phyloP scores from a whole-genome alignment of 2,797 vertebrate genomes.

The Pagetopsis macropterus region DNA sequence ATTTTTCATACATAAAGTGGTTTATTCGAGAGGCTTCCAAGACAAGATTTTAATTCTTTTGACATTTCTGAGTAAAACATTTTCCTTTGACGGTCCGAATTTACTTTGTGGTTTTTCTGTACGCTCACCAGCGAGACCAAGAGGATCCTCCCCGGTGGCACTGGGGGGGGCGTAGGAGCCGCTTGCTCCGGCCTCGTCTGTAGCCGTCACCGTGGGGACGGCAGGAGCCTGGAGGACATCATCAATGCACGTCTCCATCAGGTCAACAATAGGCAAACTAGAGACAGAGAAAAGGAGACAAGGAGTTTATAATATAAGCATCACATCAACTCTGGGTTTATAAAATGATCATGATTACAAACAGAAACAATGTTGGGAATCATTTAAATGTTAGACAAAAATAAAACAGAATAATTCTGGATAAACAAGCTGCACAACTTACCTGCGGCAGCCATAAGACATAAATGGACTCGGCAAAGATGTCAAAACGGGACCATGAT shows the following conservation, averaged over 20 bases:
- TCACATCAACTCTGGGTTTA: not conserved
- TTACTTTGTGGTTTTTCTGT: not conserved
- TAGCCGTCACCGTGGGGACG: constrained; percentile 60
- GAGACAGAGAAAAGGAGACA: constrained; percentile 44
- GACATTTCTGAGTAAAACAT: not conserved
- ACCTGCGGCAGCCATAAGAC: constrained; percentile 50
- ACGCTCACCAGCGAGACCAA: constrained; percentile 76
- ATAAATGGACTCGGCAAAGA: constrained; percentile 41
- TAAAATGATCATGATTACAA: not conserved
- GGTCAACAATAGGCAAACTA: constrained; percentile 84
- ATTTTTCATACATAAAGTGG: not conserved
- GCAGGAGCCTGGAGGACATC: constrained; percentile 74
- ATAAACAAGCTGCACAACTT: constrained; percentile 41
- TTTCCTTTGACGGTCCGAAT: not conserved
- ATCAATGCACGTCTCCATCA: constrained; percentile 88
- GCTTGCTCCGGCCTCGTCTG: constrained; percentile 75
- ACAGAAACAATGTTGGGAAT: not conserved
- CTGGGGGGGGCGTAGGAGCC: constrained; percentile 51
- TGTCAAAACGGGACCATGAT: constrained; percentile 27
- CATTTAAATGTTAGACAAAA: constrained; percentile 9
- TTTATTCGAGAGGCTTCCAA: not conserved
- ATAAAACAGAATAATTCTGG: constrained; percentile 3
- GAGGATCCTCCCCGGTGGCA: constrained; percentile 61
- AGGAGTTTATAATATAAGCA: not conserved
- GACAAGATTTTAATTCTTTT: not conserved